A percentile compares a stretch with the other conserved stretches of the same genome.
These are phyloP conservation scores for Glaucomys volans DNA, from an alignment of 2,113 vertebrate species.

Conservation along the genomic window DNA sequence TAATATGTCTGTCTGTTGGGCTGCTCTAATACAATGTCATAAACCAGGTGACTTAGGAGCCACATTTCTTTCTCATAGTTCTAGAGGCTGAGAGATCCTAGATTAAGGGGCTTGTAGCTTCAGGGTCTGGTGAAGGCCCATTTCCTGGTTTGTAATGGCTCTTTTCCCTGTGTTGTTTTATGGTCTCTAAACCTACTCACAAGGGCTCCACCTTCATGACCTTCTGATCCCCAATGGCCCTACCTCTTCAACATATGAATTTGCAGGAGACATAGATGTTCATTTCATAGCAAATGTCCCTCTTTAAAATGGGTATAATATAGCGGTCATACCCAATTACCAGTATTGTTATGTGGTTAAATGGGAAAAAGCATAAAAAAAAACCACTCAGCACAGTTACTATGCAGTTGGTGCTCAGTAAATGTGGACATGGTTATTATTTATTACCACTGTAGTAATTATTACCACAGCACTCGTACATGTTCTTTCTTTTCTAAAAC, in stretches of 20 bases:
- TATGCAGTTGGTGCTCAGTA: neutral
- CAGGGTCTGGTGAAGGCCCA: no score
- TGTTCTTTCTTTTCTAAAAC: neutral
- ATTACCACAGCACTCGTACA: neutral
- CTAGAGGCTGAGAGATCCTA: neutral
- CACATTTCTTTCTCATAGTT: no score
- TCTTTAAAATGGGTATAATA: neutral
- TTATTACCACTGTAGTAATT: neutral
- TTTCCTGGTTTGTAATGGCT: neutral
- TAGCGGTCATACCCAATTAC: neutral
- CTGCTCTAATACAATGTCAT: neutral
- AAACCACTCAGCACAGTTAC: neutral
- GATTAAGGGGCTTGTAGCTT: neutral
- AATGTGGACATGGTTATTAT: neutral
- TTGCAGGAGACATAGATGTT: neutral
- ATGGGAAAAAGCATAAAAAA: constrained; percentile 10
- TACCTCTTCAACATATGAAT: neutral
- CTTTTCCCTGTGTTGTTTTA: neutral
- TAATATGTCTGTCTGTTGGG: neutral
- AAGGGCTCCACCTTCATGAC: neutral
- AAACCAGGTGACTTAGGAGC: neutral
- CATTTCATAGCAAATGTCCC: neutral
- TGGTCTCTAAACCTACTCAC: neutral
- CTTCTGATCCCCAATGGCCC: neutral
- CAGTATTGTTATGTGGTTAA: neutral